Base-by-base conservation (phyloP, 1,140 invertebrate genomes). In the Apocrypta bakeri region DNA sequence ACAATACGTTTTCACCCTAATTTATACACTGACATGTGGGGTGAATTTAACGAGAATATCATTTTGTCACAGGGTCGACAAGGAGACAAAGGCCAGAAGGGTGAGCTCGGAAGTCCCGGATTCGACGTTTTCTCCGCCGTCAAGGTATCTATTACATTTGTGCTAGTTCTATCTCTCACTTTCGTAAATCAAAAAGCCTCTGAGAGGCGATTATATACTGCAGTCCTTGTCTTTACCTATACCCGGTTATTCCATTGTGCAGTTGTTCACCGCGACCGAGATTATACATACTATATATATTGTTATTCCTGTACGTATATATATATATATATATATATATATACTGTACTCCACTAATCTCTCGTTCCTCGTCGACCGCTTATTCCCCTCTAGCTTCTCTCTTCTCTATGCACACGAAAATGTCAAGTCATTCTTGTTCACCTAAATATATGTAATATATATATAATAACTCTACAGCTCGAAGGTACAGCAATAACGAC, bases 41-140 rank as follows among this genome's bases (percentile, higher is more conserved):
- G 42, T 64, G 29, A 79, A 6, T 40, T 73, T 82, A 80, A 80
- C 61, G 69, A 11, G 12, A 37, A 73, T 63, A 40, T 64, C 56
- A 84, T 84, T 69, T 85, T 83, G 87, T 94, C 93, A 48, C 93
- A 98, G 96, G 98, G 98, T 66, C 94, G 94, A 88, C 94, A 95
- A 66, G 98, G 98, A 7, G 96, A 98, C 79, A 97, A 97, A 89
- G 98, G 98, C 69, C 94, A 95, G 86, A 97, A 97, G 91, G 97
- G 96, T 56, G 96, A 97, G 87, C 93, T 95, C 72, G 97, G 97
- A 83, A 97, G 95, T 89, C 96, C 96, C 42, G 97, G 97, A 63
- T 97, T 97, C 87, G 97, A 98, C 90, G 96, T 98, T 37, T 96
- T 97, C 91, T 96, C 96, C 82, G 96, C 96, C 84, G 96, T 97